Evolutionary conservation across 2,888 invertebrate genomes (phyloP).

Genomic region (Lasioglossum calceatum): DNA sequence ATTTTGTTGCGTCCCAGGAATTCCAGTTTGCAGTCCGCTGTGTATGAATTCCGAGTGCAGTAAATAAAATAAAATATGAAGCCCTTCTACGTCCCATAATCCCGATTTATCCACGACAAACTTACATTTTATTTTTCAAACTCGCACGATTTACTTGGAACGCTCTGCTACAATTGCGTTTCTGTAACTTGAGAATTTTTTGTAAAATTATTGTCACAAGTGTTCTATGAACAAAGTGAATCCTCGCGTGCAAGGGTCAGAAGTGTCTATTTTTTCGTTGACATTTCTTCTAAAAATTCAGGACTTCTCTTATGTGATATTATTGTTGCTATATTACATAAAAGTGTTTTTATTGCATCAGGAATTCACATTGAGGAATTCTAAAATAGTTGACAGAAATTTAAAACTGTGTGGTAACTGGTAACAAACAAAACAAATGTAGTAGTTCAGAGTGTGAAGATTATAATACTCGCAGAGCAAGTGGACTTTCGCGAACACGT

Average conservation of each 20-base stretch:
- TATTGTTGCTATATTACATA: too few species aligned
- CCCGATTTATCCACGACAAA: neutral
- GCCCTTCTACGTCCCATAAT: neutral
- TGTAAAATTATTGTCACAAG: neutral
- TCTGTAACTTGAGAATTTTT: neutral
- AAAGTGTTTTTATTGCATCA: too few species aligned
- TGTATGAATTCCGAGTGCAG: neutral
- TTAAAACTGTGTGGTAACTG: too few species aligned
- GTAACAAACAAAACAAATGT: too few species aligned
- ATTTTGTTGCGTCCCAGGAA: neutral
- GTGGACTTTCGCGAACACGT: slow-evolving; percentile 6
- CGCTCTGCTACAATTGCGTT: neutral
- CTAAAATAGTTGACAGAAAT: too few species aligned
- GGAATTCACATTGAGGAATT: neutral
- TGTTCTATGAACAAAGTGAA: neutral
- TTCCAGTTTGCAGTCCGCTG: neutral
- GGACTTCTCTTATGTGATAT: too few species aligned
- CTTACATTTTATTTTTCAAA: neutral
- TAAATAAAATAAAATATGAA: slow-evolving; percentile 4
- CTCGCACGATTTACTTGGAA: neutral
- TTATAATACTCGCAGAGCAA: neutral
- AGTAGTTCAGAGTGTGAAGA: neutral
- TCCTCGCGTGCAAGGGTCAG: neutral
- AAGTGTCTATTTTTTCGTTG: too few species aligned
- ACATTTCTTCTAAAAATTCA: too few species aligned